A percentile compares a stretch with the other conserved stretches of the same genome.
phyloP scores from a whole-genome alignment of 2,113 vertebrate species.

The Puntigrus tetrazona region DNA sequence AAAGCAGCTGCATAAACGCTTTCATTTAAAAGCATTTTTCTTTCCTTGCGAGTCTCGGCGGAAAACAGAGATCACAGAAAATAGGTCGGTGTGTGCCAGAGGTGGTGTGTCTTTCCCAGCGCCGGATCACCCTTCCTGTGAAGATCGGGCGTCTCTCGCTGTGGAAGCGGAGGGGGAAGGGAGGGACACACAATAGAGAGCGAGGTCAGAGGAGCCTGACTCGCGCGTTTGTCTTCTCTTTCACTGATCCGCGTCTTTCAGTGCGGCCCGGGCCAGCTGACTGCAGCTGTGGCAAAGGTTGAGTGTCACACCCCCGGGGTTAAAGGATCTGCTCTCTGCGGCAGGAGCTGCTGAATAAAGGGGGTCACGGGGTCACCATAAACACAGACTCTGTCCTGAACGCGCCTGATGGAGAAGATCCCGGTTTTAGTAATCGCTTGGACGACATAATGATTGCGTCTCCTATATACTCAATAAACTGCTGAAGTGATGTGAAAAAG shows the following conservation, averaged over 20 bases:
- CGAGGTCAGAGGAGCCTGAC: constrained; percentile 53
- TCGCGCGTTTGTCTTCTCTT: constrained; percentile 59
- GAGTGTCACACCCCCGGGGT: constrained; percentile 78
- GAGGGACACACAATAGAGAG: constrained; percentile 58
- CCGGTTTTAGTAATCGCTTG: constrained; percentile 31
- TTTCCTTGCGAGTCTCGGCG: constrained; percentile 37
- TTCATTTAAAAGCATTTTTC: constrained; percentile 38
- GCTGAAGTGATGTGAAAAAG: constrained; percentile 2
- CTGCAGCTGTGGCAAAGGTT: constrained; percentile 79
- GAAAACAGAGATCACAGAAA: constrained; percentile 44
- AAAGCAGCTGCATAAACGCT: constrained; percentile 41
- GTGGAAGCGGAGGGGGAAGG: constrained; percentile 31
- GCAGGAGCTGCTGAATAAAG: constrained; percentile 72
- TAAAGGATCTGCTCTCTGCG: constrained; percentile 70
- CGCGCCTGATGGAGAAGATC: constrained; percentile 47
- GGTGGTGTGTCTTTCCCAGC: constrained; percentile 44
- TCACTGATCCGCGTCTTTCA: constrained; percentile 43
- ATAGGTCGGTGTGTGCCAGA: constrained; percentile 47
- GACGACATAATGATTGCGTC: constrained; percentile 9
- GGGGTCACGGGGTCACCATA: constrained; percentile 68
- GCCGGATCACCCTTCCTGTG: constrained; percentile 30
- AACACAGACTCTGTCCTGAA: constrained; percentile 66
- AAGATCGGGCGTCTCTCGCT: constrained; percentile 41
- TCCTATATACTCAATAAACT: constrained; percentile 25
- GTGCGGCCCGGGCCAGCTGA: constrained; percentile 55